These are phyloP conservation scores for human DNA, from an alignment of 2,113 vertebrate genomes.

Conservation along the genomic window DNA sequence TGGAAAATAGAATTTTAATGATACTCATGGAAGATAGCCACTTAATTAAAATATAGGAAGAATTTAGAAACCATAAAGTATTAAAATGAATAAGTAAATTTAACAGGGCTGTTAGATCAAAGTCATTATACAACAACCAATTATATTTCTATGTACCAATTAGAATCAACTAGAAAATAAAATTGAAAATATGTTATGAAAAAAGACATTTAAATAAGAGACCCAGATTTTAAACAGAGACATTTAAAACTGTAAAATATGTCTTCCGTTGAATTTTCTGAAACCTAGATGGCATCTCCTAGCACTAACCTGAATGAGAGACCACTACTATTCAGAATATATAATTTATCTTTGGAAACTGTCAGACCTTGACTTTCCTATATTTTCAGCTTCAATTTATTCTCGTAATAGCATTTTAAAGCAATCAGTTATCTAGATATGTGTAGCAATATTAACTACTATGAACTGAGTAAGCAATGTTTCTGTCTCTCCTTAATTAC, in stretches of 20 bases:
- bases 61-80: background rate
- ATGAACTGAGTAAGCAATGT: conserved; percentile 31
- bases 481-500: conserved; percentile 65
- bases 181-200: background rate
- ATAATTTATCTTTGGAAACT: conserved; percentile 61
- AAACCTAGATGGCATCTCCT: background rate
- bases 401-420: conserved; percentile 64
- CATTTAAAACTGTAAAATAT: background rate
- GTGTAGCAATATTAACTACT: conserved; percentile 49
- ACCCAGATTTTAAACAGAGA: background rate
- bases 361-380: conserved; percentile 35
- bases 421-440: conserved; percentile 52
- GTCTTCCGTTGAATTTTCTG: conserved; percentile 3
- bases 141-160: background rate
- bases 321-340: conserved; percentile 26
- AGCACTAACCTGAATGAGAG: background rate
- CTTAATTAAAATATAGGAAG: background rate
- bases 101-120: background rate
- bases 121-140: background rate
- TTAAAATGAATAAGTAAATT: conserved; percentile 8
- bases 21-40: background rate
- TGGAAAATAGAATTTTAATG: background rate
- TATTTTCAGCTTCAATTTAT: conserved; percentile 63
- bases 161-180: conserved; percentile 15
- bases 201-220: background rate